A percentile compares a stretch with the other conserved stretches of the same genome.
phyloP scores from a whole-genome alignment of 1,140 invertebrate species.

The Steinernema khuongi region DNA sequence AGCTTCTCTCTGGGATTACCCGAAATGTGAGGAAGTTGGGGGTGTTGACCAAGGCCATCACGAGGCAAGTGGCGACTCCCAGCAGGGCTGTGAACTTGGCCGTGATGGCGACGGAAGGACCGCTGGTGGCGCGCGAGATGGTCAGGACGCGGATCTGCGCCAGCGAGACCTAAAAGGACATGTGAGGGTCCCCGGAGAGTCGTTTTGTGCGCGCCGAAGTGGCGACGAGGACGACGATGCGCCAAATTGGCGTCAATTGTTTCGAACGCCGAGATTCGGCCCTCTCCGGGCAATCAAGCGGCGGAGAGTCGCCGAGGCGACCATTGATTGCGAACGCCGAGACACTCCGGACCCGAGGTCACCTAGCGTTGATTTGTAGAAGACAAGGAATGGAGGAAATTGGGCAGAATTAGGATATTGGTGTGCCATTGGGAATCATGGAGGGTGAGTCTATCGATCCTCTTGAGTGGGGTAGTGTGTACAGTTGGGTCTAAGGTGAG shows the following conservation, averaged over 20 bases:
- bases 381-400: no score
- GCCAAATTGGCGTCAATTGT: slow-evolving; percentile 9
- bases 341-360: neutral
- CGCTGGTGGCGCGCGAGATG: slow-evolving; percentile 51
- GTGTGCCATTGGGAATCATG: no score
- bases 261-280: neutral
- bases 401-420: no score
- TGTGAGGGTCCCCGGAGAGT: neutral
- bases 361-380: no score
- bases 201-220: neutral
- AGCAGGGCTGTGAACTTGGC: slow-evolving; percentile 44
- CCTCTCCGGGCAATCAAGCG: neutral
- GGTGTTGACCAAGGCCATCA: slow-evolving; percentile 49
- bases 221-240: neutral
- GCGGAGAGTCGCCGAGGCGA: neutral
- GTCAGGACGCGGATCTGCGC: slow-evolving; percentile 57
- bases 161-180: slow-evolving; percentile 40
- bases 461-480: no score
- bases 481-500: no score
- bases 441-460: no score
- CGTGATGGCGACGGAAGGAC: slow-evolving; percentile 47
- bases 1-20: slow-evolving; percentile 6
- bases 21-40: slow-evolving; percentile 55
- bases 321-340: neutral
- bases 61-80: slow-evolving; percentile 42